Conservation (phyloP, 2,888 invertebrate genomes). For the Acanthosepion pharaonis region DNA sequence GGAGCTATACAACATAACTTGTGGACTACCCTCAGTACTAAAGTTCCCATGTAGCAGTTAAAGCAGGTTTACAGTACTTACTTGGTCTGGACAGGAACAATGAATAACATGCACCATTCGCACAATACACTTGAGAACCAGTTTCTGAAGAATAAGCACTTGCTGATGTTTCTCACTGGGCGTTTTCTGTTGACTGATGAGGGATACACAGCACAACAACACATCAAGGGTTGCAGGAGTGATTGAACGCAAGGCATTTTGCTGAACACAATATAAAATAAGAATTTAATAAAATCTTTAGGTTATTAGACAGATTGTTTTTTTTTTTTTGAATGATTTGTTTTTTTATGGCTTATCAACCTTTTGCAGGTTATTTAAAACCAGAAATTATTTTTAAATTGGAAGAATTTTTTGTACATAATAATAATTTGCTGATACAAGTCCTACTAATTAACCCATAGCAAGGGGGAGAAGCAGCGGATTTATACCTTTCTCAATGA, state of each 20-base stretch:
- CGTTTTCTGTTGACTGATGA: slow-evolving; percentile 60
- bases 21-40: not conserved
- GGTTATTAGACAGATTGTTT: too few species aligned
- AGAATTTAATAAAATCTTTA: not conserved
- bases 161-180: slow-evolving; percentile 68
- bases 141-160: slow-evolving; percentile 74
- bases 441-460: too few species aligned
- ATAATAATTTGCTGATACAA: too few species aligned
- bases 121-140: slow-evolving; percentile 78
- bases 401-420: too few species aligned
- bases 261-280: slow-evolving; percentile 66
- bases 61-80: slow-evolving; percentile 51
- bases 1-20: not conserved
- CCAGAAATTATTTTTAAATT: too few species aligned
- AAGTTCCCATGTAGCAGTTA: not conserved
- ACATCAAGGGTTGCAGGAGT: slow-evolving; percentile 80
- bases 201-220: slow-evolving; percentile 77
- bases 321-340: too few species aligned
- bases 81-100: slow-evolving; percentile 77
- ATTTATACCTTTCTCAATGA: too few species aligned
- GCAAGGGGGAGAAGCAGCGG: too few species aligned
- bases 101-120: slow-evolving; percentile 79
- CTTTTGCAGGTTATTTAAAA: too few species aligned
- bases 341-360: too few species aligned
- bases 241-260: slow-evolving; percentile 79